phyloP scores from a whole-genome alignment of 1,140 invertebrate genomes.

The Drosophila trapezifrons region DNA sequence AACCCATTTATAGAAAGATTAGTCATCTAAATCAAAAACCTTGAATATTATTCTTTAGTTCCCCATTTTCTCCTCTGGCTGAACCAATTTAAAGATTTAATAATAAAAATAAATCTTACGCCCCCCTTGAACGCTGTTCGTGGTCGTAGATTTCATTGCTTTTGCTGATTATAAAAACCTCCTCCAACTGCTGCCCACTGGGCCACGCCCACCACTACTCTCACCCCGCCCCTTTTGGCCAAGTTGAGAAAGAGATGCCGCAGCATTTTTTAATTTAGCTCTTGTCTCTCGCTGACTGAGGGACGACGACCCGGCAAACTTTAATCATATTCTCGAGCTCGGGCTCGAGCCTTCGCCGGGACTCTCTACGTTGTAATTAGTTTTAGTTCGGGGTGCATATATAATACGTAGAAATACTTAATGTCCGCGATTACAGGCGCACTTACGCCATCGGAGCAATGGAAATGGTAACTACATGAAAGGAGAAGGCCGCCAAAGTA shows the following conservation, averaged over 20 bases:
- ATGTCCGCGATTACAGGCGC: constrained; percentile 61
- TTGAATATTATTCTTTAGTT: constrained; percentile 2
- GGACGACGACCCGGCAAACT: constrained; percentile 46
- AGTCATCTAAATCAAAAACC: constrained; percentile 19
- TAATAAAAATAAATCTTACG: constrained; percentile 78
- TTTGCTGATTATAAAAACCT: constrained; percentile 74
- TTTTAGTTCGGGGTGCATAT: constrained; percentile 58
- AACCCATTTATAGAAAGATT: constrained; percentile 2
- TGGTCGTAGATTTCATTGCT: constrained; percentile 68
- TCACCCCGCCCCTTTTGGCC: not conserved
- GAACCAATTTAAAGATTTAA: constrained; percentile 64
- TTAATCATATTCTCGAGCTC: constrained; percentile 72
- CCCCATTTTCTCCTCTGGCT: constrained; percentile 13
- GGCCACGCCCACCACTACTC: not conserved
- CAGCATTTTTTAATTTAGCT: constrained; percentile 76
- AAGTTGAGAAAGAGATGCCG: constrained; percentile 64
- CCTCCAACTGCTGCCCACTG: constrained; percentile 29
- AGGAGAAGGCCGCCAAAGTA: constrained; percentile 46
- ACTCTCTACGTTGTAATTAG: constrained; percentile 72
- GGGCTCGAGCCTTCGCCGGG: constrained; percentile 27
- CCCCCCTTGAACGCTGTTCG: constrained; percentile 42
- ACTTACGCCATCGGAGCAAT: constrained; percentile 35
- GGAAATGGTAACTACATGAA: constrained; percentile 24
- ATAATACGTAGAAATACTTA: constrained; percentile 44
- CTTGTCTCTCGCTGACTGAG: constrained; percentile 56